Base-by-base conservation (phyloP, 2,113 vertebrate species). In the Sinocyclocheilus anshuiensis region DNA sequence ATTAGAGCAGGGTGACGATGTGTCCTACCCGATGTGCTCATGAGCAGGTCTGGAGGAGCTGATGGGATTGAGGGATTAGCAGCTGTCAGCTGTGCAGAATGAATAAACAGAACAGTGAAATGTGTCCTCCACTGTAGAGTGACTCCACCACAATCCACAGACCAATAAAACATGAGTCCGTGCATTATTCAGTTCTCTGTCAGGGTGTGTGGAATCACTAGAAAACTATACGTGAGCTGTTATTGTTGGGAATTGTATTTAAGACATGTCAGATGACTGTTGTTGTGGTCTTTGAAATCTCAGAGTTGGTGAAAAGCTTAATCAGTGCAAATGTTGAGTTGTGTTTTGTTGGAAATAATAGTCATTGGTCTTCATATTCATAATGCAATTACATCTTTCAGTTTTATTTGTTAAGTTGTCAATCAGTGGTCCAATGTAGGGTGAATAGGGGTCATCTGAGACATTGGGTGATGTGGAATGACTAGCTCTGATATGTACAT, bases 41-140 rank as follows among this genome's bases (percentile, higher is more conserved):
- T 42, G 22, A 42, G 85, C 77, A 11, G 81, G 50, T 67, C 84
- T 59, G 20, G 29, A 86, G 84, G 55, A 87, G 69, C 20, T 77
- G 67, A 88, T 83, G 24, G 77, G 85, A 87, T 88, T 84, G 48
- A 16, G 69, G 53, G 55, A 75, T 86, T 77, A 88, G 65, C 69
- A n/a, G 15, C 63, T 48, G 78, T 81, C 83, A 69, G 26, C 65
- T 81, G 29, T 42, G 42, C 15, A 42, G 85, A 67, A 42, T 63
- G 71, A 77, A 69, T 50, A 84, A 86, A 48, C 77, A 24, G 22
- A 79, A n/a, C 81, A 12, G n/a, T 42, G 24, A 84, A 57, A 83
- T 69, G 16, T 59, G 65, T 63, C 22, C 53, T 24, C 42, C 36
- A 33, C 72, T 36, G 13, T 26, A 67, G 11, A 67, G 33, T 57